Base-by-base conservation (phyloP, 2,113 vertebrate species). In the Aegithalos caudatus region DNA sequence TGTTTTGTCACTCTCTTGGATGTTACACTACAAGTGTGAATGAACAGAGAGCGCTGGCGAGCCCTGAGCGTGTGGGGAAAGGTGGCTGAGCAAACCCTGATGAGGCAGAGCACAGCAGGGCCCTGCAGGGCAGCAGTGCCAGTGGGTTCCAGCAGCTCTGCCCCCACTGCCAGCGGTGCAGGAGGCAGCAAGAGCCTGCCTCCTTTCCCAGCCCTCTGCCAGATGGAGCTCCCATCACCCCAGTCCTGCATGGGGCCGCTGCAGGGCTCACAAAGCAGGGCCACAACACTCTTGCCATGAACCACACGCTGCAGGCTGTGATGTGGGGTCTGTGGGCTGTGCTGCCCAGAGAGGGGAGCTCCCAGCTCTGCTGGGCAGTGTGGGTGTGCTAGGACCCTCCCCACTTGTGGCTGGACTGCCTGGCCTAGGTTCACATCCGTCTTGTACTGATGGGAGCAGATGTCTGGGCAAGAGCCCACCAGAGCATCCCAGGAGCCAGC, bases 1-100 rank as follows among this genome's bases (percentile, higher is more conserved):
- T 88, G 77, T 33, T 90, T 95, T 88, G 94, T 87, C 67, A 54
- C 64, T 90, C 77, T 73, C 93, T 95, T 70, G 94, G 94, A 92
- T 45, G 48, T 86, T 89, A 67, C 57, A 15, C 77, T 33, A 33
- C 83, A 69, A 74, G 92, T 94, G 93, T 83, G 94, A 93, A 53
- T 84, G 66, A 86, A 15, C 73, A 50, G 50, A 25, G 94, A 85
- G 81, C 64, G 80, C 90, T 86, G 50, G 70, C 57, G 67, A 14
- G 23, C 22, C 38, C 67, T 10, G 13, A 27, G 29, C 1, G 31
- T 23, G 7, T 42, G 51, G 78, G 81, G 29, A 70, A 62, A 28
- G 45, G 12, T 40, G 65, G 87, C 61, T 67, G 50, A 79, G 89
- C 51, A 84, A 62, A n/a, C 51, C 31, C 38, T 37, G 42, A 13